A percentile compares a stretch with the other conserved stretches of the same genome.
Evolutionary conservation across 2,888 invertebrate genomes (phyloP).

Genomic region (Loripinus fragilis): DNA sequence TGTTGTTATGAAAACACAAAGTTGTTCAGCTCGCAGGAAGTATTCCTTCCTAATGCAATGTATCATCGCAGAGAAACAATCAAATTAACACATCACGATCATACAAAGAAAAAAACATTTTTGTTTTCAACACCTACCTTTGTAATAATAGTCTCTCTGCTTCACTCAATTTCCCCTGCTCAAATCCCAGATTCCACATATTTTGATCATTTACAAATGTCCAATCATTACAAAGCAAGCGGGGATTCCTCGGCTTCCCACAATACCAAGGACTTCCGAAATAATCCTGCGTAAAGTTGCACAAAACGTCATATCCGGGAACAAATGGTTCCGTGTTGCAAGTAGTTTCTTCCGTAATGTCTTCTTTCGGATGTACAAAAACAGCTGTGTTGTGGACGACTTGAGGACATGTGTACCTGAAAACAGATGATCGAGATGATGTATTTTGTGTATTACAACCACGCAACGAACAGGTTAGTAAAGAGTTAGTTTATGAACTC

Average conservation of each 20-base stretch:
- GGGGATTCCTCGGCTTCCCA: not conserved
- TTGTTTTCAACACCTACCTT: not conserved
- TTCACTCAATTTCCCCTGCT: not conserved
- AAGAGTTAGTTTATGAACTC: too few relatives aligned
- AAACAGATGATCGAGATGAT: too few relatives aligned
- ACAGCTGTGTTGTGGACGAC: not conserved
- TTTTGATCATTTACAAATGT: constrained; percentile 7
- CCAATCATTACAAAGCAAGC: constrained; percentile 9
- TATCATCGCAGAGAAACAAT: too few relatives aligned
- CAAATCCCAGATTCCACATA: not conserved
- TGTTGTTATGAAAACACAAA: too few relatives aligned
- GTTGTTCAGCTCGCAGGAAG: too few relatives aligned
- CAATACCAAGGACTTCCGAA: constrained; percentile 2
- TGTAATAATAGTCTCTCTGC: not conserved
- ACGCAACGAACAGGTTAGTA: too few relatives aligned
- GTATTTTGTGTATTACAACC: too few relatives aligned
- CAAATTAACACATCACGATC: too few relatives aligned
- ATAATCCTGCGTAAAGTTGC: not conserved
- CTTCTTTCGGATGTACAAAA: not conserved
- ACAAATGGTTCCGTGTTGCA: constrained; percentile 13
- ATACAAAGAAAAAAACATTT: too few relatives aligned
- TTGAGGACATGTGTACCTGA: constrained; percentile 3
- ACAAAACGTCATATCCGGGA: constrained; percentile 8
- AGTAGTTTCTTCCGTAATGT: not conserved
- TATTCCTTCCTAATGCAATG: too few relatives aligned